Evolutionary conservation across 2,797 vertebrate genomes (phyloP).

Genomic region (Carcharodon carcharias): DNA sequence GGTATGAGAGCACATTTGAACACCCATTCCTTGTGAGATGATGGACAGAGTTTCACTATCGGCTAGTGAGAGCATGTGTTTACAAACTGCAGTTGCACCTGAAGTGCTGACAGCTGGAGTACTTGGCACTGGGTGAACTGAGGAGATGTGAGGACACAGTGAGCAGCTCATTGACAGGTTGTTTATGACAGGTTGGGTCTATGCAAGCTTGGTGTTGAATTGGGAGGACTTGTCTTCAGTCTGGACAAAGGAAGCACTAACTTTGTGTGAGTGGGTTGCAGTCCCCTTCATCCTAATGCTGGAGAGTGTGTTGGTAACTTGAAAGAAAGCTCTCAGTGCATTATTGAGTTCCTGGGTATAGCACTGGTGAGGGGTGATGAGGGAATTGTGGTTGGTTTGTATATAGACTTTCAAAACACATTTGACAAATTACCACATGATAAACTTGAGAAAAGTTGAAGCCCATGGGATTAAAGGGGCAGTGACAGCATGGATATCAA

Average conservation of each 20-base stretch:
- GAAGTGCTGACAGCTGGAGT: neutral
- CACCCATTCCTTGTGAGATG: neutral
- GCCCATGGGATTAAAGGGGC: too few species aligned
- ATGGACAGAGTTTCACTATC: too few species aligned
- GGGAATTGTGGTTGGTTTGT: too few species aligned
- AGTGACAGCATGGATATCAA: neutral
- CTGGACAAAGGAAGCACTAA: neutral
- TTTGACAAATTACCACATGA: too few species aligned
- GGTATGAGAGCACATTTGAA: slow-evolving; percentile 51
- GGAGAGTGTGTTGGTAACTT: neutral
- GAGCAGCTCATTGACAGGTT: neutral
- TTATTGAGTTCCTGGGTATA: neutral
- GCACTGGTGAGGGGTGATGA: neutral
- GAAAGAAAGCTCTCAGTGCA: neutral
- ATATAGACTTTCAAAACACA: too few species aligned
- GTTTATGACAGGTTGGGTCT: too few species aligned
- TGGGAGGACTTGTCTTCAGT: neutral
- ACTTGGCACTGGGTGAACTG: neutral
- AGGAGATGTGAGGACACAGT: neutral
- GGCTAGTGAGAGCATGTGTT: neutral
- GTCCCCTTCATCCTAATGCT: neutral
- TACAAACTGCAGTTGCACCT: slow-evolving; percentile 32
- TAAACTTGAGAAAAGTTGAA: too few species aligned
- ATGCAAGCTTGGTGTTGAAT: neutral
- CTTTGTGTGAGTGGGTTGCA: neutral